Evolutionary conservation across 2,888 invertebrate species (phyloP).

Genomic region (Siphonodentalium dalli): DNA sequence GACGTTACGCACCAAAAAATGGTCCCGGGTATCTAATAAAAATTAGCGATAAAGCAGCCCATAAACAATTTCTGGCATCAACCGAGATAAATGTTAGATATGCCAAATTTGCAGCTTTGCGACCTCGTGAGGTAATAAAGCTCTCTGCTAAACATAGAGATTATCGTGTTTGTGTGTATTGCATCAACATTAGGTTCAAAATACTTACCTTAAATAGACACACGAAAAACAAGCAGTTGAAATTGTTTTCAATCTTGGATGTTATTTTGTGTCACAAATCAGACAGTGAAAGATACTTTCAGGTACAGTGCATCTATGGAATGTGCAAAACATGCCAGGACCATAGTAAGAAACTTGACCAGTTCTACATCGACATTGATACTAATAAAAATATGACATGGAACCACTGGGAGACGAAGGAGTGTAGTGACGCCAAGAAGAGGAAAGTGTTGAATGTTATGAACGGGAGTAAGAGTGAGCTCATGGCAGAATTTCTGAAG

Average conservation of each 20-base stretch:
- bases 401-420: slow-evolving; percentile 20
- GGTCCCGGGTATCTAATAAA: slow-evolving; percentile 27
- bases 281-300: slow-evolving; percentile 14
- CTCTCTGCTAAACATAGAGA: slow-evolving; percentile 18
- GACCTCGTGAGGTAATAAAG: slow-evolving; percentile 22
- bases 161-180: slow-evolving; percentile 29
- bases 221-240: background rate
- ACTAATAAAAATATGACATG: slow-evolving; percentile 9
- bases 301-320: slow-evolving; percentile 26
- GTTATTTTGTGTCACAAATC: slow-evolving; percentile 28
- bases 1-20: slow-evolving; percentile 26
- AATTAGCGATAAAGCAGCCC: slow-evolving; percentile 24
- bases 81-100: slow-evolving; percentile 17
- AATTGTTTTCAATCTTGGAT: slow-evolving; percentile 17
- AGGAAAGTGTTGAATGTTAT: too few relatives aligned
- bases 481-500: too few relatives aligned
- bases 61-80: slow-evolving; percentile 13
- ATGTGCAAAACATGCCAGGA: slow-evolving; percentile 25
- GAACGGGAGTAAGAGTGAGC: too few relatives aligned
- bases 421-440: too few relatives aligned
- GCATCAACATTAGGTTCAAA: slow-evolving; percentile 30
- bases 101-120: slow-evolving; percentile 17
- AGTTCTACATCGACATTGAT: slow-evolving; percentile 9
- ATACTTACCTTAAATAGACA: slow-evolving; percentile 19
- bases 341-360: slow-evolving; percentile 8